Percentiles rank a stretch among this genome's conserved stretches.
These are phyloP conservation scores for Oxygymnocypris stewartii DNA, from an alignment of 2,113 vertebrate species.

Conservation along the genomic window DNA sequence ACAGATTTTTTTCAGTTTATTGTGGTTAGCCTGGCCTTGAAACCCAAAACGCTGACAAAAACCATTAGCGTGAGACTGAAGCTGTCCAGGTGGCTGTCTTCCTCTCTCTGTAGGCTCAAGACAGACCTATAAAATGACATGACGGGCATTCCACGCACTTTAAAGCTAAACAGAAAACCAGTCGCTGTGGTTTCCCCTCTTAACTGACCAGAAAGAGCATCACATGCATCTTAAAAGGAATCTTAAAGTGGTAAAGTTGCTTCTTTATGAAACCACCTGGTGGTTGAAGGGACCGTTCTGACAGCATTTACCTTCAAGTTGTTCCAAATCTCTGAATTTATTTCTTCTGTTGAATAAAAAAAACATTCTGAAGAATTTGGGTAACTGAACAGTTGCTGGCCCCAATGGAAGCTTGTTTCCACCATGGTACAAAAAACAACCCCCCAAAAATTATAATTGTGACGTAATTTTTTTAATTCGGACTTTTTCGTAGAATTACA, in stretches of 20 bases:
- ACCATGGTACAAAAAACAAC: too few relatives aligned
- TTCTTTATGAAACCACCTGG: not conserved
- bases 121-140: slow-evolving; percentile 50
- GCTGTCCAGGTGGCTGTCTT: slow-evolving; percentile 57
- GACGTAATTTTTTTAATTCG: too few relatives aligned
- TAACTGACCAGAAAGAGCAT: not conserved
- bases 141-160: slow-evolving; percentile 48
- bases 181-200: slow-evolving; percentile 6
- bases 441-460: too few relatives aligned
- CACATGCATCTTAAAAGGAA: slow-evolving; percentile 6
- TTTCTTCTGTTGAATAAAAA: too few relatives aligned
- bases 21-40: slow-evolving; percentile 54
- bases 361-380: too few relatives aligned
- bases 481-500: not conserved
- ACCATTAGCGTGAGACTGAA: slow-evolving; percentile 50
- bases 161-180: slow-evolving; percentile 8
- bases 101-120: not conserved
- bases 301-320: not conserved
- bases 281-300: not conserved
- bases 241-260: slow-evolving; percentile 7
- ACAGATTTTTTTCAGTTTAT: slow-evolving; percentile 44
- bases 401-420: too few relatives aligned
- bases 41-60: slow-evolving; percentile 56
- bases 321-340: not conserved
- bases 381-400: too few relatives aligned